These are phyloP conservation scores for Homarus gammarus DNA, from an alignment of 2,888 invertebrate genomes.

Conservation along the genomic window DNA sequence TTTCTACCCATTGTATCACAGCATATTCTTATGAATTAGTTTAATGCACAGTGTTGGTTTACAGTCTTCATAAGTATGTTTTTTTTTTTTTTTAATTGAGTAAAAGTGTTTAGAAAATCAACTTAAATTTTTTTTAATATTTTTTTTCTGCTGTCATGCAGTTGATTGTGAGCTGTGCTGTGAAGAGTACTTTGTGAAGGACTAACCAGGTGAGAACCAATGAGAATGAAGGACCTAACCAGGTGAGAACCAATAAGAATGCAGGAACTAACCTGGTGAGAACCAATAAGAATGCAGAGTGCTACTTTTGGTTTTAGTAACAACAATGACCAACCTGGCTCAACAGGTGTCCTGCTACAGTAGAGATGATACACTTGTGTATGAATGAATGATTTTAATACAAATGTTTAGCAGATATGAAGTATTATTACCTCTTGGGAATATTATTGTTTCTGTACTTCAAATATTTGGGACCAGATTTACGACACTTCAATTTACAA, in stretches of 20 bases:
- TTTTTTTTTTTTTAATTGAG: neutral
- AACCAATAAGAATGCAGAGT: neutral
- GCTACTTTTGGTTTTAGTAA: neutral
- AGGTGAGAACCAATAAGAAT: slow-evolving; percentile 1
- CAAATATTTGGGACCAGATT: neutral
- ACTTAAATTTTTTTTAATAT: neutral
- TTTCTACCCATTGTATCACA: slow-evolving; percentile 1
- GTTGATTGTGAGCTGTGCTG: slow-evolving; percentile 9
- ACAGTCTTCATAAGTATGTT: neutral
- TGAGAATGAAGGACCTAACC: neutral
- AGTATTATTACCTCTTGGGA: slow-evolving; percentile 4
- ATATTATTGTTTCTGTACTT: neutral
- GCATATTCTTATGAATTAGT: neutral
- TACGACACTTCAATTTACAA: neutral
- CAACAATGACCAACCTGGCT: neutral
- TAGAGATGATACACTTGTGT: slow-evolving; percentile 41
- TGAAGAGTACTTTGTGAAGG: neutral
- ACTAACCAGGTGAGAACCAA: neutral
- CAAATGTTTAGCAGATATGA: slow-evolving; percentile 42
- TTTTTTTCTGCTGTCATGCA: slow-evolving; percentile 26
- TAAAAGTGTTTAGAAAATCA: slow-evolving; percentile 6
- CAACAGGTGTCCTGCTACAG: slow-evolving; percentile 21
- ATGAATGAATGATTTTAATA: slow-evolving; percentile 56
- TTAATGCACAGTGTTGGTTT: neutral
- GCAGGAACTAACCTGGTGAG: slow-evolving; percentile 1